Evolutionary conservation across 2,888 invertebrate genomes (phyloP), one percentile per base, ranked within the genome.

Genomic region (Petrolisthes manimaculis): DNA sequence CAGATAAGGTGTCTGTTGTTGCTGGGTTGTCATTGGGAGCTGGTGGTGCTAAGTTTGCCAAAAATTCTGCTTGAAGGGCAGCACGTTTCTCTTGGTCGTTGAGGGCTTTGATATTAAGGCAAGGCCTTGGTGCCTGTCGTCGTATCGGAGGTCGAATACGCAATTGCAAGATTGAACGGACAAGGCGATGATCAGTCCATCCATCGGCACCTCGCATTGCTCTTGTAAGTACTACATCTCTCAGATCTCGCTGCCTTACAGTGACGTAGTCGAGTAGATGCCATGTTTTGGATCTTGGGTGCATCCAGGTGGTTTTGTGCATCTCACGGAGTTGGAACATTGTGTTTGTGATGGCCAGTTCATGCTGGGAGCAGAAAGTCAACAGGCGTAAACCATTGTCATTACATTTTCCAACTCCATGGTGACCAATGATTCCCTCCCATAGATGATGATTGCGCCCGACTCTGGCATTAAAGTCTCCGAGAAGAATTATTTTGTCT

Each of bases 141-240:
- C n/a, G n/a, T n/a, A n/a, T n/a, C n/a, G n/a, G n/a, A 5, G 54
- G 54, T 53, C 3, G 54, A 18, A 6, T 80, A 5, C 24, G n/a
- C 18, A 53, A 5, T 4, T 51, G 18, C 18, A 53, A 5, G 14
- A 54, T 55, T 18, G 53, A 18, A 3, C n/a, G 14, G 54, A 80
- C 55, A 51, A 80, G 55, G 4, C 80, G 3, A n/a, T 80, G 80
- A 55, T 80, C 55, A 5, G 80, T 80, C 80, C 80, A 80, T 18
- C 80, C 51, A 5, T 80, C 80, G 3, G 80, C 8, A 5, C 53
- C 53, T 5, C 6, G 80, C 54, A 53, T 53, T 3, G 55, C 53
- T 53, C 80, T 80, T 3, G 54, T 80, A 18, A 80, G 14, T 4
- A n/a, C 3, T 5, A 80, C 53, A 53, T 80, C 80, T 5, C n/a